Conservation (phyloP, 2,888 invertebrate genomes). For the Hypercompe scribonia region DNA sequence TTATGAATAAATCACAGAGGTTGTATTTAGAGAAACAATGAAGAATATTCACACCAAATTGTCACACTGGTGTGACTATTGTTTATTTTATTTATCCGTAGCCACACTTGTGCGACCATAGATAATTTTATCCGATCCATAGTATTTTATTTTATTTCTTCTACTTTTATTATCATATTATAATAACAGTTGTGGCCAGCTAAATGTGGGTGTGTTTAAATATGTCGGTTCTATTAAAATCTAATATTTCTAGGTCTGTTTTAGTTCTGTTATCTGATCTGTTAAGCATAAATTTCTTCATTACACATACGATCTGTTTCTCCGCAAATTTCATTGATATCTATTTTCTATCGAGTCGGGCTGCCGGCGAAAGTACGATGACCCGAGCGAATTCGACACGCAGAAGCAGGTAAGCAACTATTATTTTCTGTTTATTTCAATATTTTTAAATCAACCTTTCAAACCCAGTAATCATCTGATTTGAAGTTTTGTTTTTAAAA, state of each 20-base stretch:
- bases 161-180: no score
- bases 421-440: background rate
- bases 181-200: no score
- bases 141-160: no score
- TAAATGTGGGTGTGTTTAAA: no score
- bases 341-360: slow-evolving; percentile 9
- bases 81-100: no score
- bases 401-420: slow-evolving; percentile 7
- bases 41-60: no score
- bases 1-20: no score
- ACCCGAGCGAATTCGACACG: background rate
- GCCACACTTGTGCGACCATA: no score
- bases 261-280: background rate
- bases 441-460: background rate
- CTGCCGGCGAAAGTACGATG: slow-evolving; percentile 11
- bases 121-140: no score
- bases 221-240: background rate
- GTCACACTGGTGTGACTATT: no score
- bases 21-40: no score
- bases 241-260: background rate
- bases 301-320: background rate
- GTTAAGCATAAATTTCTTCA: background rate
- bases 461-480: background rate
- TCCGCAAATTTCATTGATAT: background rate
- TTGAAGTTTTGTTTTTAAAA: background rate